These are phyloP conservation scores for Lepidurus arcticus DNA, from an alignment of 1,140 invertebrate species.

Conservation along the genomic window DNA sequence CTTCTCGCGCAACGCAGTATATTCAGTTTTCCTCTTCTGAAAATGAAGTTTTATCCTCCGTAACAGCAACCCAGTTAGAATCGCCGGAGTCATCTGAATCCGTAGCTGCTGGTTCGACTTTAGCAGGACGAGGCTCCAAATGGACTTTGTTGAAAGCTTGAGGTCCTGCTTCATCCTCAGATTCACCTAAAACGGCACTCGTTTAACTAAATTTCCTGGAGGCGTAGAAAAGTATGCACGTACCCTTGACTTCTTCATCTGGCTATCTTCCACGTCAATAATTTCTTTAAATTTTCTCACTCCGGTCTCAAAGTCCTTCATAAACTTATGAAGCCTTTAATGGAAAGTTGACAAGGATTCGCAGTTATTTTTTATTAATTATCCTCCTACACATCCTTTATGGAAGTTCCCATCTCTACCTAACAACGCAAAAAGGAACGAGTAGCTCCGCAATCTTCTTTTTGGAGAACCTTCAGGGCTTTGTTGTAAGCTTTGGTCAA, in stretches of 20 bases:
- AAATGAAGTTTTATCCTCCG: constrained; percentile 65
- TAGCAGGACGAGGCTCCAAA: constrained; percentile 43
- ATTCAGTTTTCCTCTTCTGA: constrained; percentile 71
- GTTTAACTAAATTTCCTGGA: neutral
- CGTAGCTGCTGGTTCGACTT: constrained; percentile 36
- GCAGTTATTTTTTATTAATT: constrained; percentile 80
- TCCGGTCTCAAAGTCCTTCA: constrained; percentile 85
- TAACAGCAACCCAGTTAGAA: constrained; percentile 74
- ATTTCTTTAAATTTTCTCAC: constrained; percentile 80
- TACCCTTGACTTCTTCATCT: constrained; percentile 51
- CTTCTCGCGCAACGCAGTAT: constrained; percentile 65
- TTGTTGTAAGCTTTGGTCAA: constrained; percentile 82
- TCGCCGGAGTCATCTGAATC: constrained; percentile 69
- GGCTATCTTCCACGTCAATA: constrained; percentile 74
- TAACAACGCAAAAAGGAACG: constrained; percentile 84
- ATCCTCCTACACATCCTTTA: constrained; percentile 77
- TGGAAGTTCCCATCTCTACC: constrained; percentile 92
- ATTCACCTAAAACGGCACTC: constrained; percentile 41
- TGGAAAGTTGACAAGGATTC: constrained; percentile 88
- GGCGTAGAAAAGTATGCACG: neutral
- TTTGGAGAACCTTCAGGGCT: constrained; percentile 81
- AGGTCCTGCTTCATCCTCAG: constrained; percentile 46
- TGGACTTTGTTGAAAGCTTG: constrained; percentile 49
- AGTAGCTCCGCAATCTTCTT: constrained; percentile 84
- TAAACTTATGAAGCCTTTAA: constrained; percentile 93